A percentile compares a stretch with the other conserved stretches of the same genome.
These are phyloP conservation scores for Quadroppia sp. DNA, from an alignment of 2,888 invertebrate species.

Conservation along the genomic window DNA sequence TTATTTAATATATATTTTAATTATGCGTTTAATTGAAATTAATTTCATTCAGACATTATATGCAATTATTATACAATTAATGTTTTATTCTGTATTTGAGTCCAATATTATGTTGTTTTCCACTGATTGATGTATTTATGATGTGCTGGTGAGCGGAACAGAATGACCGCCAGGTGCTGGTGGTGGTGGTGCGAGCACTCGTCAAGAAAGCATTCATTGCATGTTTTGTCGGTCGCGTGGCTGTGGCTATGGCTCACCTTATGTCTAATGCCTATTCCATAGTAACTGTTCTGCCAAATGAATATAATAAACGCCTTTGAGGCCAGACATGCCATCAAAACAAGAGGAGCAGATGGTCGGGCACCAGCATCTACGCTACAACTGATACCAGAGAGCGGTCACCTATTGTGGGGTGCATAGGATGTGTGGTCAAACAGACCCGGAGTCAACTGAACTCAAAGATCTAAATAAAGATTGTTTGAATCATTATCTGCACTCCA, in stretches of 20 bases:
- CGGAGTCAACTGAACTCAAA: not conserved
- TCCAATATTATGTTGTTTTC: conserved; percentile 6
- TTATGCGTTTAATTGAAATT: no score
- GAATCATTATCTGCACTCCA: conserved; percentile 28
- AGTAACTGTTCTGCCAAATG: conserved; percentile 4
- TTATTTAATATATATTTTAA: no score
- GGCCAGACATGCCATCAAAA: conserved; percentile 34
- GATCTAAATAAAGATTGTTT: conserved; percentile 11
- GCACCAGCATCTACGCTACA: not conserved
- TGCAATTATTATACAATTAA: conserved; percentile 31
- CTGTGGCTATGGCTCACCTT: conserved; percentile 33
- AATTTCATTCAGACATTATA: no score
- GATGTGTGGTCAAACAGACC: conserved; percentile 12
- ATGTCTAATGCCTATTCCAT: conserved; percentile 11
- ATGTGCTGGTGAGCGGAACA: conserved; percentile 35
- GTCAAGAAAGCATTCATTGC: conserved; percentile 23
- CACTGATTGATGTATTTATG: conserved; percentile 25
- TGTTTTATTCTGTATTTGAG: not conserved
- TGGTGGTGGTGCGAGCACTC: conserved; percentile 24
- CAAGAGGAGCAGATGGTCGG: conserved; percentile 34
- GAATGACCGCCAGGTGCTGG: conserved; percentile 33
- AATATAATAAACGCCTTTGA: conserved; percentile 37
- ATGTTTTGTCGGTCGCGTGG: conserved; percentile 38
- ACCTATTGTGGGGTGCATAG: not conserved
- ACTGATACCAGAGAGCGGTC: not conserved